Evolutionary conservation across 1,140 invertebrate genomes (phyloP).

Genomic region (Brachionus sp.): DNA sequence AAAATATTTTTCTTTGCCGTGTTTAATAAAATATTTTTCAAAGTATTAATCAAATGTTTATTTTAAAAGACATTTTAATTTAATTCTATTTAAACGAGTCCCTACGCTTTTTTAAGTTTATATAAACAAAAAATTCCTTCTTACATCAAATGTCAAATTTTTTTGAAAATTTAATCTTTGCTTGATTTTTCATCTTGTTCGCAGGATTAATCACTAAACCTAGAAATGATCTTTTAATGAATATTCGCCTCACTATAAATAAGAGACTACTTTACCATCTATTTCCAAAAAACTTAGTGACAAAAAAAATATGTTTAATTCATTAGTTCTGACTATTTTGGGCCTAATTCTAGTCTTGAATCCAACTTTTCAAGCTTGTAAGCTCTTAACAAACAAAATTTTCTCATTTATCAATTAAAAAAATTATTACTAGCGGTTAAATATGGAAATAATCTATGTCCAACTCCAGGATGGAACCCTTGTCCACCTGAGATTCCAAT

Average conservation of each 20-base stretch:
- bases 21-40: constrained; percentile 31
- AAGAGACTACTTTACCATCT: background rate
- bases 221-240: background rate
- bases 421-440: background rate
- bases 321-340: background rate
- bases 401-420: background rate
- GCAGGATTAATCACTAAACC: constrained; percentile 22
- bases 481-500: constrained; percentile 3
- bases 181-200: constrained; percentile 33
- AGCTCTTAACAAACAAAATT: background rate
- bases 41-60: constrained; percentile 34
- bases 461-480: background rate
- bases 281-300: background rate
- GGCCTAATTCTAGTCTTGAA: background rate
- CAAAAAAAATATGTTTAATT: background rate
- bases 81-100: background rate
- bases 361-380: constrained; percentile 5
- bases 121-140: constrained; percentile 19
- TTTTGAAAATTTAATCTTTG: constrained; percentile 28
- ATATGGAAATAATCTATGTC: constrained; percentile 5
- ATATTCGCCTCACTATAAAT: background rate
- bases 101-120: constrained; percentile 1
- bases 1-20: background rate
- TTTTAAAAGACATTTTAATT: constrained; percentile 4
- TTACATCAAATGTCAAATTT: background rate